Evolutionary conservation across 2,113 vertebrate genomes (phyloP), one percentile per base, ranked within the genome.

Genomic region (Pantherophis guttatus): DNA sequence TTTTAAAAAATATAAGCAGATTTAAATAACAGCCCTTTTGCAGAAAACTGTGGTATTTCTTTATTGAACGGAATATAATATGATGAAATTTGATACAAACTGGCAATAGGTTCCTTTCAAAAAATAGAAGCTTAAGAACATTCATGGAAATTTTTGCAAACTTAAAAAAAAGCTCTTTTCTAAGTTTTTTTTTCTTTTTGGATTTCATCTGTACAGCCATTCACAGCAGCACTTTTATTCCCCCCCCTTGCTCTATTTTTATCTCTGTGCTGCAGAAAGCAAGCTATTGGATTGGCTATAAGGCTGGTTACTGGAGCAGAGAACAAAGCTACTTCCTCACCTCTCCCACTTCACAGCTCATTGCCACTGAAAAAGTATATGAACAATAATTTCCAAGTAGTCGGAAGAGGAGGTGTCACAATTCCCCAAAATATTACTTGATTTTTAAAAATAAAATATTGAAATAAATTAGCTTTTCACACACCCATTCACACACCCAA

Each of bases 81-180:
- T 87, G 90, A 90, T 53, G 87, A 59, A 91, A 44, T 10, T 75
- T 88, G 6, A 1, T 62, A 93, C 89, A 87, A 93, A 24, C 50
- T 44, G 26, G 7, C 53, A 86, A 48, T 1, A 81, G 13, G 17
- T n/a, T 75, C 52, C 62, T 81, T 89, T 85, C 53, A 58, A 23
- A 85, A 50, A n/a, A 7, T 33, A 55, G 29, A 19, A n/a, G 48
- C 48, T 75, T 87, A 88, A 92, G 33, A 21, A 88, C 53, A 21
- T 53, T 88, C 29, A n/a, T 33, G 53, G 23, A 13, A 57, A 89
- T 19, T 9, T 81, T 44, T 70, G 91, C 90, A 59, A 87, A 85
- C 55, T 55, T 55, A 93, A 44, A 48, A 94, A 91, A 94, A 94
- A 81, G 50, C 0, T 70, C 11, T 95, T 59, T 87, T 87, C 26